A percentile compares a stretch with the other conserved stretches of the same genome.
Conservation (phyloP, 2,888 invertebrate species). For the Lydus trimaculatus region DNA sequence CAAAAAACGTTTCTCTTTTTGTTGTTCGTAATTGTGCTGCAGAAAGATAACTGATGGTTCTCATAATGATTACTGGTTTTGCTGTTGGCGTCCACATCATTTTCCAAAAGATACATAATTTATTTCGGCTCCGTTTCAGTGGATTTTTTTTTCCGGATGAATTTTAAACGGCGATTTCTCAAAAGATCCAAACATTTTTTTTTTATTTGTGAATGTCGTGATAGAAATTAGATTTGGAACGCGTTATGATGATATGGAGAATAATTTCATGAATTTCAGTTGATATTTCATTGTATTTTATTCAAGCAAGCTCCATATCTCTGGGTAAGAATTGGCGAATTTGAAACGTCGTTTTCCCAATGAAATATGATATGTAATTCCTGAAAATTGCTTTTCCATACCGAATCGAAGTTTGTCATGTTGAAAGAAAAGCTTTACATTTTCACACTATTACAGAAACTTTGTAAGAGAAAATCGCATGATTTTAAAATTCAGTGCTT, state of each 20-base stretch:
- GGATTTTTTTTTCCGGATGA: not conserved
- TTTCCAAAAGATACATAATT: not conserved
- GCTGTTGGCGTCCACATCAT: not conserved
- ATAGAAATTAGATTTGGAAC: not conserved
- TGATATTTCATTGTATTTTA: not conserved
- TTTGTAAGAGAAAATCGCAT: not conserved
- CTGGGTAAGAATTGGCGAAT: not conserved
- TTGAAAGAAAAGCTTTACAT: not conserved
- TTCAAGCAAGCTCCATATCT: not conserved
- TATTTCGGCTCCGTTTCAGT: not conserved
- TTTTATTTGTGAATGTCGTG: not conserved
- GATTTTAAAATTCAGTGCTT: not conserved
- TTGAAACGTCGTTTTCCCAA: not conserved
- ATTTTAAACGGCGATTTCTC: not conserved
- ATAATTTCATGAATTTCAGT: not conserved
- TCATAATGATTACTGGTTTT: not conserved
- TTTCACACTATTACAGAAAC: not conserved
- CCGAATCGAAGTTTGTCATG: not conserved
- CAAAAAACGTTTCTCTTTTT: not conserved
- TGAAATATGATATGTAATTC: slow-evolving; percentile 1
- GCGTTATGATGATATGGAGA: not conserved
- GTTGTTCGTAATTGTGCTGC: not conserved
- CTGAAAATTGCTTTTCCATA: not conserved
- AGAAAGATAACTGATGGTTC: not conserved
- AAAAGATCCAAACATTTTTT: not conserved